Evolutionary conservation across 2,888 invertebrate genomes (phyloP), one percentile per base, ranked within the genome.

Genomic region (Clepsis dumicolana): DNA sequence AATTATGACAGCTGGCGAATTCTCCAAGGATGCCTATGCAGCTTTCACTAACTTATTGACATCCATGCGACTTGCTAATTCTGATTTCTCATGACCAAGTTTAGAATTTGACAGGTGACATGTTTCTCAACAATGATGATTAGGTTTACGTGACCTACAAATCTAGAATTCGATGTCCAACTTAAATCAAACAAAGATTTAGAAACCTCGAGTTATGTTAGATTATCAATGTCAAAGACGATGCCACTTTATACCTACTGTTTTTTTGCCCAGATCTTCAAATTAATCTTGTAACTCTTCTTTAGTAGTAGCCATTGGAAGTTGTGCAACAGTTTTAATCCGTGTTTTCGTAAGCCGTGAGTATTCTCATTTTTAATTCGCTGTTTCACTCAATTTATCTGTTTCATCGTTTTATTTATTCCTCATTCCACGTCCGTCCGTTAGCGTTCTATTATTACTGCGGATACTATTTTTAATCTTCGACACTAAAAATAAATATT

Each of bases 11-110:
- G 12, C 3, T 24, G 41, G 29, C 60, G 27, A 10, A 10, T 18
- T 35, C 25, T 75, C 72, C 71, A 73, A 76, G 77, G 79, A 78
- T 77, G 73, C 75, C 68, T 74, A 73, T 74, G 71, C 69, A 75
- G 78, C 89, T 91, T 91, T 91, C 89, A 81, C 87, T 80, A 72
- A 74, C 74, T 73, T 80, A 79, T 77, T 80, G 79, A 74, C 77
- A 77, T 72, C 71, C 71, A 77, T 74, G 74, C 71, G 76, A 84
- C 80, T 84, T 82, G 83, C 80, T 87, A 85, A 86, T 86, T 82
- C 80, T 68, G 82, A 83, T 88, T 88, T 88, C 85, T 79, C 84
- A 76, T 72, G 72, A 62, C 74, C 73, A 78, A 79, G 75, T 75
- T 56, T 73, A 70, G 64, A 61, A 80, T 80, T 80, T 83, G 83